These are phyloP conservation scores for Pseudochromis fuscus DNA, from an alignment of 2,797 vertebrate genomes.

Conservation along the genomic window DNA sequence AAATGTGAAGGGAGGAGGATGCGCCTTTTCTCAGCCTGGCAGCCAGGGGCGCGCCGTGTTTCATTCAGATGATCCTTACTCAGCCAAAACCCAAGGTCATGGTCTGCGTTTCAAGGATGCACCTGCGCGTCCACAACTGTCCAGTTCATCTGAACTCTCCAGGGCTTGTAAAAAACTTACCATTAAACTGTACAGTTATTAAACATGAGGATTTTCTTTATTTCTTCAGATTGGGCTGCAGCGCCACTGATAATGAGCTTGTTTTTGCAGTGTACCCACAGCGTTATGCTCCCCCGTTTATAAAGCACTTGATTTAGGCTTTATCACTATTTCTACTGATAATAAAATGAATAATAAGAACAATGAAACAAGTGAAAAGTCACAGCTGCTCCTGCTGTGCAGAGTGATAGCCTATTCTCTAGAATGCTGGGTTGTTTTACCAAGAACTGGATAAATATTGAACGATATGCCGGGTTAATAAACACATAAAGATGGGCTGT, in stretches of 20 bases:
- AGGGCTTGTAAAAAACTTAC: not conserved
- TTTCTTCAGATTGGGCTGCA: not conserved
- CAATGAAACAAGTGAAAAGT: too few species aligned
- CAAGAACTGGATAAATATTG: too few species aligned
- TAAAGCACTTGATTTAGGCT: too few species aligned
- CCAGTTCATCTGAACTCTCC: constrained; percentile 3
- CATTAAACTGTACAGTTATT: not conserved
- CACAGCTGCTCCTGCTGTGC: too few species aligned
- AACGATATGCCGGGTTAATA: too few species aligned
- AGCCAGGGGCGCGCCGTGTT: constrained; percentile 58
- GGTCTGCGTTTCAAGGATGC: constrained; percentile 82
- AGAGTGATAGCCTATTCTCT: too few species aligned
- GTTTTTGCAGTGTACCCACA: not conserved
- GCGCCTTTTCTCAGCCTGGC: constrained; percentile 69
- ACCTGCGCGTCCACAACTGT: constrained; percentile 15
- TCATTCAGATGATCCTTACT: constrained; percentile 63
- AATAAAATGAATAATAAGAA: too few species aligned
- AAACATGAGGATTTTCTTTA: too few species aligned
- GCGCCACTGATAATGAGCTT: not conserved
- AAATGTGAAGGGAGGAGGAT: constrained; percentile 61
- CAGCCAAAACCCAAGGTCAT: constrained; percentile 88
- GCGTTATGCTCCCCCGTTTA: too few species aligned
- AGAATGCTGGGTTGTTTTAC: too few species aligned
- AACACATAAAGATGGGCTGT: too few species aligned
- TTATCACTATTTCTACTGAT: too few species aligned